A percentile compares a stretch with the other conserved stretches of the same genome.
Evolutionary conservation across 1,140 invertebrate species (phyloP).

Genomic region (Thalassaphorura encarpata): DNA sequence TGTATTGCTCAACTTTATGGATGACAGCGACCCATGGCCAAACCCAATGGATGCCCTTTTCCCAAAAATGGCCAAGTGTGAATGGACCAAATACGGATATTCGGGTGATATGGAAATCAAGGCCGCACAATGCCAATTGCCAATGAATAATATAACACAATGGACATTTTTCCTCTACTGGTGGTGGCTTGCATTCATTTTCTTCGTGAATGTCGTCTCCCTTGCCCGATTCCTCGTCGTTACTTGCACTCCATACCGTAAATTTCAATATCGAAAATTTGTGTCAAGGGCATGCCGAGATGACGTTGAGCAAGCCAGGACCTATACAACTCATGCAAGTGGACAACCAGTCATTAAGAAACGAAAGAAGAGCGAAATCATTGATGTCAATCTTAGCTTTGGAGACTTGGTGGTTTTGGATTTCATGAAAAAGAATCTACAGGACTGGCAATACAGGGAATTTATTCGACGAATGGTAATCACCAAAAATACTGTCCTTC

Average conservation of each 20-base stretch:
- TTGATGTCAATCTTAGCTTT: constrained; percentile 3
- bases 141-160: constrained; percentile 9
- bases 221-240: not conserved
- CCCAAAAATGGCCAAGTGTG: constrained; percentile 5
- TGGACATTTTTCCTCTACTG: constrained; percentile 6
- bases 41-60: constrained; percentile 16
- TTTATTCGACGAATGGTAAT: not conserved
- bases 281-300: not conserved
- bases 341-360: not conserved
- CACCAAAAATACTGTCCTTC: not conserved
- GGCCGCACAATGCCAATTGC: constrained; percentile 3
- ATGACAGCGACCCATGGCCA: constrained; percentile 1
- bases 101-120: constrained; percentile 3
- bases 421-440: constrained; percentile 1
- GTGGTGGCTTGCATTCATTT: constrained; percentile 2
- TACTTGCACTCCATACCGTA: not conserved
- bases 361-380: not conserved
- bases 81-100: not conserved
- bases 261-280: not conserved
- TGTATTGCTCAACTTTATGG: not conserved
- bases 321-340: not conserved
- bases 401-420: constrained; percentile 2
- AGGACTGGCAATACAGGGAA: not conserved
- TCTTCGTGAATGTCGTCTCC: not conserved
- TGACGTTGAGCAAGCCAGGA: not conserved